Base-by-base conservation (phyloP, 2,113 vertebrate species). In the Callopanchax toddi region DNA sequence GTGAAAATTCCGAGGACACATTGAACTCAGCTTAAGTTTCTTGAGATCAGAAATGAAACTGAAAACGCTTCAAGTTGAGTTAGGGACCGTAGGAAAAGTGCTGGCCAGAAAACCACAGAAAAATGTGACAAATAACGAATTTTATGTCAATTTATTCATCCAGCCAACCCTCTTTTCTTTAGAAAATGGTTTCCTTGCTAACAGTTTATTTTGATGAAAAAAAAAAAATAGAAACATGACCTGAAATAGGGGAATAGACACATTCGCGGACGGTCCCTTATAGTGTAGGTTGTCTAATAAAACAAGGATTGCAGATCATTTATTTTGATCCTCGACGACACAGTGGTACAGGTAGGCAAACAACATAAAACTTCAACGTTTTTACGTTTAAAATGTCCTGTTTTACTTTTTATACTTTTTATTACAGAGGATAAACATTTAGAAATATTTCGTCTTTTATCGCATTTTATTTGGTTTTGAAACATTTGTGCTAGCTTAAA, bases 11-110 rank as follows among this genome's bases (percentile, higher is more conserved):
- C 34, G 9, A 13, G 0, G 18, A 34, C 17, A 2, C 49, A 2
- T 8, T 77, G 64, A 79, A 69, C 20, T n/a, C 60, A 46, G 6
- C 73, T 9, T 76, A 40, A 57, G 68, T 86, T 86, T 81, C 46
- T 6, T 7, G 43, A 0, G 0, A 0, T 4, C 1, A 63, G 79
- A 87, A 87, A 85, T 3, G 85, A 87, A 87, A 87, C 46, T 15
- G 63, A 60, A 74, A 65, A 1, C 1, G 0, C 1, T 0, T 0
- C 2, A 3, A 1, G 5, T 2, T 0, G 1, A 0, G 21, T 70
- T 17, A 71, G 81, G 39, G 72, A 82, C 57, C 0, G 48, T 79
- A 29, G 0, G 45, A 0, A 40, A 2, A 36, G 16, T 0, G 40
- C 0, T 0, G 0, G 1, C 8, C 1, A 0, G 18, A 29, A 3